Evolutionary conservation across 2,888 invertebrate genomes (phyloP), one percentile per base, ranked within the genome.

Genomic region (Euspilapteryx auroguttella): DNA sequence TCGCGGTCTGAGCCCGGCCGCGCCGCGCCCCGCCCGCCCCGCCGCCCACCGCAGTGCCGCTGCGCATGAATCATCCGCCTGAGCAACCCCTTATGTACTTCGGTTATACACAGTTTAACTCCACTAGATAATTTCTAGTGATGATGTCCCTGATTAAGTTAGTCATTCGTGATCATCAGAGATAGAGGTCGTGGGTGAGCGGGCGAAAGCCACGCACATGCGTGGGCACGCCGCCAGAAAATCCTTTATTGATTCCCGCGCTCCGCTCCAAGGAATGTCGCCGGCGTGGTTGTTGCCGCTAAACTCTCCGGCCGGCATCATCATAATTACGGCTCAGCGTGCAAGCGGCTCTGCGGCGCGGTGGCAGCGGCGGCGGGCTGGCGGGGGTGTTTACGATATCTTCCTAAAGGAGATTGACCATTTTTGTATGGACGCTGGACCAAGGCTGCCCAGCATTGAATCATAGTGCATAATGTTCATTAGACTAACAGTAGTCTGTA

Each of bases 221-320:
- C 73, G 73, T 75, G 65, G 71, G 69, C 71, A 68, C 52, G 59
- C 47, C 69, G 68, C 69, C 73, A 75, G 71, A 62, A 75, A 73
- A 73, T 75, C 75, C 73, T 71, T 71, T 75, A 75, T 75, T 68
- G 75, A 75, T 75, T 73, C 73, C 71, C 69, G 68, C 69, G 65
- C 64, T 69, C 61, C 61, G 52, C 56, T 52, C 61, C 63, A 61
- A 64, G 65, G 62, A 75, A 65, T 68, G 73, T 69, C 68, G 65
- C 66, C 65, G 56, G 66, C 59, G 54, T 54, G 66, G 57, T 55
- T 65, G 51, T 61, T 66, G 55, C 61, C 62, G 58, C 64, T 58
- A 54, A 68, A 68, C 61, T 49, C 53, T 53, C 44, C 25, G 12
- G 50, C 51, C 45, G 48, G 52, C 50, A 46, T 50, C 54, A 52